Evolutionary conservation across 2,888 invertebrate genomes (phyloP).

Genomic region (Drepana falcataria): DNA sequence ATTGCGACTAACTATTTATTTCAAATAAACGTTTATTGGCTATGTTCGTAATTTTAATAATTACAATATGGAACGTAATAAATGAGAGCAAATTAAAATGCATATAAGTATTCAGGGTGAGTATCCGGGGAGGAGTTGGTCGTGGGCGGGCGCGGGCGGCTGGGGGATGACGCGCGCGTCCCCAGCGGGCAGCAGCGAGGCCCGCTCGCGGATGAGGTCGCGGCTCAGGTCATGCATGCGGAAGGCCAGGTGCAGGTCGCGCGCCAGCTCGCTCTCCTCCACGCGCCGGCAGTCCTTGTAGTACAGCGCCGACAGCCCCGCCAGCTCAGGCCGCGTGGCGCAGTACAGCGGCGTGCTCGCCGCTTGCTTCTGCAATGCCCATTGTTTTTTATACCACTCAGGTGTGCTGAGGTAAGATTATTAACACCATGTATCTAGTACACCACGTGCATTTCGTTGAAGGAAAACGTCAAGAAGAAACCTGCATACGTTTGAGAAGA

Average conservation of each 20-base stretch:
- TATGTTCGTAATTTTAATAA: not conserved
- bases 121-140: conserved; percentile 32
- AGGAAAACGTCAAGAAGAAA: too few species aligned
- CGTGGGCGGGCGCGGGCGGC: not conserved
- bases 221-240: conserved; percentile 47
- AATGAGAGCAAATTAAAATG: not conserved
- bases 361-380: conserved; percentile 87
- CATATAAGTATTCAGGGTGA: conserved; percentile 3
- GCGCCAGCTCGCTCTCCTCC: conserved; percentile 53
- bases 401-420: too few species aligned
- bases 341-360: conserved; percentile 93
- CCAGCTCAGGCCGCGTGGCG: conserved; percentile 89
- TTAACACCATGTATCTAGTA: too few species aligned
- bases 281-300: conserved; percentile 92
- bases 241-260: conserved; percentile 54
- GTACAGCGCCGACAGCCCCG: conserved; percentile 89
- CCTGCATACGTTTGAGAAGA: too few species aligned
- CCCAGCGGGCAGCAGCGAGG: conserved; percentile 13
- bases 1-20: not conserved
- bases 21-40: not conserved
- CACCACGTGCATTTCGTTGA: too few species aligned
- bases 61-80: too few species aligned
- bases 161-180: not conserved
- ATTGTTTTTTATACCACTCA: not conserved
- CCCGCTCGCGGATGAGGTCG: conserved; percentile 38